A percentile compares a stretch with the other conserved stretches of the same genome.
These are phyloP conservation scores for Psettodes erumei DNA, from an alignment of 2,113 vertebrate genomes.

Conservation along the genomic window DNA sequence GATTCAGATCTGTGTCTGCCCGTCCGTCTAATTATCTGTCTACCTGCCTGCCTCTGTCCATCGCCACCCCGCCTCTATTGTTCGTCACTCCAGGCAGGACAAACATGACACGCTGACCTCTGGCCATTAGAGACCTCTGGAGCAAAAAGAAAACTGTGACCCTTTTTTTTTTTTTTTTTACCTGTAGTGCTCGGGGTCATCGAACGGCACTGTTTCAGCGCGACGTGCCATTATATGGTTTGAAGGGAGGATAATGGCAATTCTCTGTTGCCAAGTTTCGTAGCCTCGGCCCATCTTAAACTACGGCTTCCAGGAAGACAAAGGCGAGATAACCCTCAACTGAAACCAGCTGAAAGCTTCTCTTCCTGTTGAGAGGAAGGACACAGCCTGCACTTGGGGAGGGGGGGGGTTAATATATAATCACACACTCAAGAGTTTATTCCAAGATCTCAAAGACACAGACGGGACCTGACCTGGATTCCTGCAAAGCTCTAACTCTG, in stretches of 20 bases:
- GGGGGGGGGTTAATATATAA: constrained; percentile 75
- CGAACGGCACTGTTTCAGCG: constrained; percentile 67
- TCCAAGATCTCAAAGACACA: constrained; percentile 50
- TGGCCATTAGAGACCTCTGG: constrained; percentile 75
- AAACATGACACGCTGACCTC: constrained; percentile 84
- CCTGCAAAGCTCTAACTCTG: constrained; percentile 65
- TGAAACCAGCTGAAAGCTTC: constrained; percentile 61
- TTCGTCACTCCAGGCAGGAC: constrained; percentile 79
- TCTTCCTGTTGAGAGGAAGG: constrained; percentile 26
- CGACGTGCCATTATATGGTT: constrained; percentile 38
- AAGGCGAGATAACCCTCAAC: constrained; percentile 39
- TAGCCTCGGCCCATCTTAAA: constrained; percentile 26
- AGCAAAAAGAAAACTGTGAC: constrained; percentile 62
- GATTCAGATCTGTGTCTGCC: constrained; percentile 60
- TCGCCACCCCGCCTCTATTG: constrained; percentile 76
- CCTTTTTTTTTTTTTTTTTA: constrained; percentile 61
- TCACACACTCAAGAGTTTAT: constrained; percentile 56
- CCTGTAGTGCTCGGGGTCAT: constrained; percentile 72
- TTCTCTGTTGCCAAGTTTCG: constrained; percentile 44
- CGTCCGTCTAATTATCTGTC: constrained; percentile 75
- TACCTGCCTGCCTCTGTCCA: constrained; percentile 72
- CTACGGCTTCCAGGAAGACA: constrained; percentile 40
- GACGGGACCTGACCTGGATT: constrained; percentile 72
- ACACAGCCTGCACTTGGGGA: constrained; percentile 35
- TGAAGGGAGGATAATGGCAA: constrained; percentile 38